Conservation (phyloP, 2,888 invertebrate species). For the Nomada hirtipes region DNA sequence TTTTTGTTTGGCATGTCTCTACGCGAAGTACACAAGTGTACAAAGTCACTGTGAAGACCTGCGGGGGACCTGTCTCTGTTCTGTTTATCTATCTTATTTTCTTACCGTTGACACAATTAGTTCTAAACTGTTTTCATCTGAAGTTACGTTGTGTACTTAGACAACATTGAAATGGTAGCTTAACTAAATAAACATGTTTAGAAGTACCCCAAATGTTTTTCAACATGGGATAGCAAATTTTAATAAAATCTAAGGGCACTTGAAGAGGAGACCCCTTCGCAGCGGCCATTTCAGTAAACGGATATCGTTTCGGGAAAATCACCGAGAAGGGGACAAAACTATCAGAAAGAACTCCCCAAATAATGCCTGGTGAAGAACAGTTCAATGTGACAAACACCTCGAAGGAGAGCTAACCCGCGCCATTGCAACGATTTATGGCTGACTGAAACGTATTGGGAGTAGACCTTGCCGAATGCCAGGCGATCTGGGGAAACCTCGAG, state of each 20-base stretch:
- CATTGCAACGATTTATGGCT: constrained; percentile 43
- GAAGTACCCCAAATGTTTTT: neutral
- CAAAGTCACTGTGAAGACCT: too few relatives aligned
- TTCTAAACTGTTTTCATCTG: too few relatives aligned
- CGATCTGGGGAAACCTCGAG: constrained; percentile 47
- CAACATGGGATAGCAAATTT: too few relatives aligned
- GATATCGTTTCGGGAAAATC: constrained; percentile 13
- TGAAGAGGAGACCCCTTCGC: neutral
- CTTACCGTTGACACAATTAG: too few relatives aligned
- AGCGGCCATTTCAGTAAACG: constrained; percentile 14
- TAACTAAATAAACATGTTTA: neutral
- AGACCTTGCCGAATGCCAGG: constrained; percentile 43
- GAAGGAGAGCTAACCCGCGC: constrained; percentile 14
- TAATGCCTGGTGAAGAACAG: constrained; percentile 27
- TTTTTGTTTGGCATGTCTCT: too few relatives aligned
- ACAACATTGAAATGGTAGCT: too few relatives aligned
- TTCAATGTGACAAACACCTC: constrained; percentile 43
- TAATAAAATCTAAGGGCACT: constrained; percentile 2
- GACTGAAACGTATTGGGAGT: constrained; percentile 34
- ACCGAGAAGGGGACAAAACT: constrained; percentile 24
- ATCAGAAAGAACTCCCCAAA: constrained; percentile 13
- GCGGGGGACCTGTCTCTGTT: too few relatives aligned
- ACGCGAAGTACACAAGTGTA: too few relatives aligned
- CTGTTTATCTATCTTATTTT: too few relatives aligned
- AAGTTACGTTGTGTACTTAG: too few relatives aligned